Evolutionary conservation across 2,113 vertebrate species (phyloP).

Genomic region (Actenoides lindsayi): DNA sequence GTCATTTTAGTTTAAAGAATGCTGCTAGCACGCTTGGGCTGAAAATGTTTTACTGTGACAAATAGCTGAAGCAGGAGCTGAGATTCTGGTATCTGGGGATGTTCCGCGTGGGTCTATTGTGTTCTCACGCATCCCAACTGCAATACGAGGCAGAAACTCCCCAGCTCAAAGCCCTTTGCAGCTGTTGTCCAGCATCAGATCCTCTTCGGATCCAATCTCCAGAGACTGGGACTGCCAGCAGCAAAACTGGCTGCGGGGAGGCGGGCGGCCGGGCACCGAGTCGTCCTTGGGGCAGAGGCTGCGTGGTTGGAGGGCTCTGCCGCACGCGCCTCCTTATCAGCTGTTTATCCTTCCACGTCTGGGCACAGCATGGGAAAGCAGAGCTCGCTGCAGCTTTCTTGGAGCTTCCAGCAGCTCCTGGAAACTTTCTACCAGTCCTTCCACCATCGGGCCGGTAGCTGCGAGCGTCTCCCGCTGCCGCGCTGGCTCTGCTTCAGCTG

Average conservation of each 20-base stretch:
- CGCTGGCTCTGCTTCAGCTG: constrained; percentile 19
- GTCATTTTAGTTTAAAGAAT: constrained; percentile 2
- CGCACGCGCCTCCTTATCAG: background rate
- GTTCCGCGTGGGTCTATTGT: background rate
- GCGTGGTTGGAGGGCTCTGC: accelerated
- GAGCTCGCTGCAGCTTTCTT: background rate
- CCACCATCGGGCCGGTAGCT: accelerated
- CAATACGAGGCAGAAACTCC: background rate
- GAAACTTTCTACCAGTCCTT: background rate
- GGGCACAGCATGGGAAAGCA: background rate
- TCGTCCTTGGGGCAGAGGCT: background rate
- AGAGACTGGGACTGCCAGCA: background rate
- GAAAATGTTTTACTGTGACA: background rate
- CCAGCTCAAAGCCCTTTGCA: background rate
- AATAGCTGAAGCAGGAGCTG: background rate
- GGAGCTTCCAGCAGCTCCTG: constrained; percentile 9
- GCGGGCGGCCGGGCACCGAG: accelerated
- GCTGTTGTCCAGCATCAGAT: background rate
- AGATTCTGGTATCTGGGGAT: background rate
- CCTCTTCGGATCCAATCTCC: background rate
- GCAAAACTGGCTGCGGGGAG: background rate
- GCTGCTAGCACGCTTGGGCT: background rate
- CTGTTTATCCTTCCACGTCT: background rate
- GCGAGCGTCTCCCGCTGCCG: background rate
- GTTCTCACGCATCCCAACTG: background rate